phyloP scores from a whole-genome alignment of 2,113 vertebrate species.

The Odontophorus gujanensis region DNA sequence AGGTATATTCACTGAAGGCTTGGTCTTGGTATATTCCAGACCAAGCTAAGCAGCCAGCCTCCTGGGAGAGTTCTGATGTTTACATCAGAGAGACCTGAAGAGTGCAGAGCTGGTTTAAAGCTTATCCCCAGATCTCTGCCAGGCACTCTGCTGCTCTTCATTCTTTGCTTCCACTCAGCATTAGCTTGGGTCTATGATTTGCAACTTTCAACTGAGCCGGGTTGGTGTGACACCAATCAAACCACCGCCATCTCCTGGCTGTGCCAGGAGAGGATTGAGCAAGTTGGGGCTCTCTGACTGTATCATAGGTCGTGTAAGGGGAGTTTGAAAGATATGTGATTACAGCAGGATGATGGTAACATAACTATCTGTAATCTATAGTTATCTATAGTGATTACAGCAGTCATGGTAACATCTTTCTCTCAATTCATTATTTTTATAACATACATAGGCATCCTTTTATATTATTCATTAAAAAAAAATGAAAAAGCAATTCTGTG shows the following conservation, averaged over 20 bases:
- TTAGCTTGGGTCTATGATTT: neutral
- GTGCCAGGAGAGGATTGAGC: neutral
- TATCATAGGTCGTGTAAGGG: neutral
- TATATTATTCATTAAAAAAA: neutral
- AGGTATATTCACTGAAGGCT: neutral
- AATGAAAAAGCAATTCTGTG: neutral
- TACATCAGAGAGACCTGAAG: neutral
- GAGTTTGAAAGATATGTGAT: neutral
- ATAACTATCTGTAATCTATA: too few species aligned
- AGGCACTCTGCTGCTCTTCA: neutral
- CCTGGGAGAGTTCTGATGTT: neutral
- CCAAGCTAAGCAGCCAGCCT: neutral
- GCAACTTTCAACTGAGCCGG: neutral
- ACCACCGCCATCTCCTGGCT: neutral
- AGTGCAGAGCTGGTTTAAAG: neutral
- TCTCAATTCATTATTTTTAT: constrained; percentile 19
- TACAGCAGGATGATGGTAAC: neutral
- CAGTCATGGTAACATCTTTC: neutral
- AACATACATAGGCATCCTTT: neutral
- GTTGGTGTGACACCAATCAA: neutral
- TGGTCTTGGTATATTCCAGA: too few species aligned
- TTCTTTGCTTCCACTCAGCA: neutral
- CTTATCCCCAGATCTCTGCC: neutral
- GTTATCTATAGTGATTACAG: neutral
- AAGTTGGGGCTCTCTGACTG: neutral